Evolutionary conservation across 2,113 vertebrate genomes (phyloP).

Genomic region (Platichthys stellatus): DNA sequence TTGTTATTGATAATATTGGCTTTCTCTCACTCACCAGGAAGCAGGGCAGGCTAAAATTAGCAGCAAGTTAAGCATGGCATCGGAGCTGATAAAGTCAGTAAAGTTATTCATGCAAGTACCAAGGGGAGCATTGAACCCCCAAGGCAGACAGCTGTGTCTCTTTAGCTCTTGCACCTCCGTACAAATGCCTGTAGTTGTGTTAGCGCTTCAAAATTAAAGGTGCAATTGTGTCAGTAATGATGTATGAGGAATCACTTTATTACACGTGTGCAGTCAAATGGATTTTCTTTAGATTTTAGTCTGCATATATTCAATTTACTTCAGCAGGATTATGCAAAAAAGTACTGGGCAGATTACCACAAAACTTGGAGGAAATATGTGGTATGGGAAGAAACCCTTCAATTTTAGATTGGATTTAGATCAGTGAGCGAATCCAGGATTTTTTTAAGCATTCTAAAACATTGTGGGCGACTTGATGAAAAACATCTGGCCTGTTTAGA

Average conservation of each 20-base stretch:
- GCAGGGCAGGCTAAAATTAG: slow-evolving; percentile 55
- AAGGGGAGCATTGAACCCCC: background rate
- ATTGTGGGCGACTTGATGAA: too few relatives aligned
- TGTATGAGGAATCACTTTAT: background rate
- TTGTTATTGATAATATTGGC: slow-evolving; percentile 66
- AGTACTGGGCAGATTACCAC: too few relatives aligned
- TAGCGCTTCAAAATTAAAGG: background rate
- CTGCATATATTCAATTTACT: too few relatives aligned
- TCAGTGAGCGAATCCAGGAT: too few relatives aligned
- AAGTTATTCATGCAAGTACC: slow-evolving; percentile 50
- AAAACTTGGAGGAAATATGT: too few relatives aligned
- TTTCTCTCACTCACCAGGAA: slow-evolving; percentile 47
- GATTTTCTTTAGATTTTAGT: too few relatives aligned
- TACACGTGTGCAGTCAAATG: background rate
- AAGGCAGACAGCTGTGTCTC: slow-evolving; percentile 4
- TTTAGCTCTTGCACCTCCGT: background rate
- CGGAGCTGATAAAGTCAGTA: slow-evolving; percentile 50
- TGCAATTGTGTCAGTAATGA: slow-evolving; percentile 4
- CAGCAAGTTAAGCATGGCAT: slow-evolving; percentile 41
- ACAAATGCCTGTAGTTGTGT: background rate
- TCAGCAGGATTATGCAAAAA: too few relatives aligned
- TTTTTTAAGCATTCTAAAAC: too few relatives aligned
- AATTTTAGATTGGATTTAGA: too few relatives aligned
- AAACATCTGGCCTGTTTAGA: too few relatives aligned
- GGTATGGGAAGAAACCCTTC: too few relatives aligned